These are phyloP conservation scores for Heliconius melpomene DNA, from an alignment of 1,140 invertebrate species.

Conservation along the genomic window DNA sequence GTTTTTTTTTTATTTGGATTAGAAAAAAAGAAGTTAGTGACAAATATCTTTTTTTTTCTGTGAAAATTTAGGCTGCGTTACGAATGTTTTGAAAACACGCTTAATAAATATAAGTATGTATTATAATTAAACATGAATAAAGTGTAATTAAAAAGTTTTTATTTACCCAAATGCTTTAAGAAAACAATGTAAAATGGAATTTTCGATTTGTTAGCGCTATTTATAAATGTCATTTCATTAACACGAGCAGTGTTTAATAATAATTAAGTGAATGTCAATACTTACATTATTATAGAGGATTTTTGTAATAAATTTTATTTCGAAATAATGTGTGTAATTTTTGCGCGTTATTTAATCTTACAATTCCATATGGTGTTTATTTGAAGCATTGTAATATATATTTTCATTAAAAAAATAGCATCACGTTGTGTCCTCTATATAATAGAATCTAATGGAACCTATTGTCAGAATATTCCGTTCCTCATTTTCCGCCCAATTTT, in stretches of 20 bases:
- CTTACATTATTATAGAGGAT: not conserved
- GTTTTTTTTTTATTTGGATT: not conserved
- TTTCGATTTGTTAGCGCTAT: not conserved
- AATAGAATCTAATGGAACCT: too few species aligned
- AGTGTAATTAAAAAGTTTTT: not conserved
- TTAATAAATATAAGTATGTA: not conserved
- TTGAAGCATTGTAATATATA: too few species aligned
- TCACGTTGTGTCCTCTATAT: too few species aligned
- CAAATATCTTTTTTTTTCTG: not conserved
- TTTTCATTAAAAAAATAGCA: too few species aligned
- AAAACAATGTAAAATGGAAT: not conserved
- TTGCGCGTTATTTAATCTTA: not conserved
- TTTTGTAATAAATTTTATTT: slow-evolving; percentile 5
- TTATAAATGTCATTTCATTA: slow-evolving; percentile 16
- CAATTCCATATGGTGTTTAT: not conserved
- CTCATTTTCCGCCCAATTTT: too few species aligned
- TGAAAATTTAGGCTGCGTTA: too few species aligned
- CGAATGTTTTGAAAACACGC: not conserved
- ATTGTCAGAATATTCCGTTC: too few species aligned
- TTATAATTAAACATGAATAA: not conserved
- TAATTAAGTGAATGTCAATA: slow-evolving; percentile 15
- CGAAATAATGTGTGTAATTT: not conserved
- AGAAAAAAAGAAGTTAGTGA: not conserved
- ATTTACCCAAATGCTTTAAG: not conserved
- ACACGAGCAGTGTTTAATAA: slow-evolving; percentile 13